Base-by-base conservation (phyloP, 2,797 vertebrate species). In the Lithobates sylvaticus region DNA sequence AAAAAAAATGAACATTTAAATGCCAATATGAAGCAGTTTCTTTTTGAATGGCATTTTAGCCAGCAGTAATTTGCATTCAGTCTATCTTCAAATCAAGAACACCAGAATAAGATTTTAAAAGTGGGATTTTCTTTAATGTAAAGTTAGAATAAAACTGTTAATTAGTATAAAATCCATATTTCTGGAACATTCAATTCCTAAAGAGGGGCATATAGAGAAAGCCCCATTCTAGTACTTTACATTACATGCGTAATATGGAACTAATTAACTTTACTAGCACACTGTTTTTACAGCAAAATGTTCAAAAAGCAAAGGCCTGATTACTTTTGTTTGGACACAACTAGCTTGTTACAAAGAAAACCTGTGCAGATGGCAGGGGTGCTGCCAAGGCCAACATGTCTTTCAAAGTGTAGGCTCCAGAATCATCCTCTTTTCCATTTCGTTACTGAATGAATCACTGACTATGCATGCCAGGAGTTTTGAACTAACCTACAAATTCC, bases 271-370 rank as follows among this genome's bases (percentile, higher is more conserved):
- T 71, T 81, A 64, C 61, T 67, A n/a, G 29, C 32, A 72, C 47
- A 36, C 78, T 71, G 12, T 13, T 72, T 69, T 47, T 73, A 42
- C 12, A 65, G 80, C 80, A 82, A 71, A 34, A 64, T 10, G n/a
- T 73, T 44, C n/a, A 74, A 23, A 58, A 58, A 36, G 32, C 21
- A 61, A 61, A 12, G n/a, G 26, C 23, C 27, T 12, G 65, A 67
- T 29, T 27, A 27, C n/a, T 27, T 67, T 29, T 1, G 21, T 7
- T 23, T 61, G 54, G 5, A 61, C 54, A 61, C 21, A 23, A 21
- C 54, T 61, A 61, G 54, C 54, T n/a, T 61, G 54, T 6, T 58
- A 18, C 50, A 21, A 58, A 58, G 50, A 5, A 54, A 54, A 18
- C 50, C 54, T 23, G 15, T 50, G 54, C 5, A 1, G 54, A n/a